Percentiles rank a stretch among this genome's conserved stretches.
Evolutionary conservation across 2,888 invertebrate genomes (phyloP).

Genomic region (Rhabditoides inermis): DNA sequence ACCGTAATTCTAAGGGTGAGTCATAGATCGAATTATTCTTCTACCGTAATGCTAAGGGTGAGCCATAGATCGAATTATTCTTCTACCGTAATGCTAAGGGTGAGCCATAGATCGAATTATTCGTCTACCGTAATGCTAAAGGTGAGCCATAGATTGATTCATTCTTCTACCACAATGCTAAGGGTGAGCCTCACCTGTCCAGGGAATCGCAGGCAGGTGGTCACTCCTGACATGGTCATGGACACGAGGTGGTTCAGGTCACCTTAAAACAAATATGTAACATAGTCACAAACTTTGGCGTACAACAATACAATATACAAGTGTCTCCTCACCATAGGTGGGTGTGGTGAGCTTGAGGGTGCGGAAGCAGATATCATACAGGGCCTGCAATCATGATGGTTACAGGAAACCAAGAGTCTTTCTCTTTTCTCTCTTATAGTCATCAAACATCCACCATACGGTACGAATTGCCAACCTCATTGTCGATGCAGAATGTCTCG

Average conservation of each 20-base stretch:
- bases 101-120: background rate
- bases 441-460: too few relatives aligned
- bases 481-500: constrained; percentile 59
- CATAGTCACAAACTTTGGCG: background rate
- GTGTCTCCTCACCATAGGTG: constrained; percentile 63
- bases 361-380: constrained; percentile 61
- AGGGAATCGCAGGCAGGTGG: constrained; percentile 70
- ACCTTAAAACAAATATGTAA: background rate
- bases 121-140: constrained; percentile 14
- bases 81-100: too few relatives aligned
- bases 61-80: too few relatives aligned
- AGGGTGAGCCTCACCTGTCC: constrained; percentile 63
- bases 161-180: too few relatives aligned
- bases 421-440: constrained; percentile 46
- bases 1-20: too few relatives aligned
- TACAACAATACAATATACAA: background rate
- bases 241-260: constrained; percentile 57
- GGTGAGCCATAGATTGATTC: too few relatives aligned
- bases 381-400: constrained; percentile 25
- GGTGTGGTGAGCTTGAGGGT: constrained; percentile 64
- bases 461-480: constrained; percentile 48
- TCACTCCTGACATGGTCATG: constrained; percentile 58
- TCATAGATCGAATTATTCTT: too few relatives aligned
- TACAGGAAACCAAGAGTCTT: background rate
- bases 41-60: too few relatives aligned